A percentile compares a stretch with the other conserved stretches of the same genome.
phyloP scores from a whole-genome alignment of 2,113 vertebrate genomes.

The Tyto alba region DNA sequence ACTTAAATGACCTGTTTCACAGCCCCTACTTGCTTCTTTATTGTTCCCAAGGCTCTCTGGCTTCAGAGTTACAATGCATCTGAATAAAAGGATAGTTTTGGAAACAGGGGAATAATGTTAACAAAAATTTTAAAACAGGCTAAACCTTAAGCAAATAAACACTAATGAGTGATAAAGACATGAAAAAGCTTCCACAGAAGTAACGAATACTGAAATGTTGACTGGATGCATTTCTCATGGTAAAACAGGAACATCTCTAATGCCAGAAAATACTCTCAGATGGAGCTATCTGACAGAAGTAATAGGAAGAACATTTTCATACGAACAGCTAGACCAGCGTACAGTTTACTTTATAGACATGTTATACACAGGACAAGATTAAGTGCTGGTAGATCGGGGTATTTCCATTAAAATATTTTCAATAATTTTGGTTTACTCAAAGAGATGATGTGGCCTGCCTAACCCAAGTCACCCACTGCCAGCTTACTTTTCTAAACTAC shows the following conservation, averaged over 20 bases:
- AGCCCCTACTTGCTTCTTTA: background rate
- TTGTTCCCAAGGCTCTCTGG: background rate
- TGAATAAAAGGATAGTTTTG: background rate
- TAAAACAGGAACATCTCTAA: background rate
- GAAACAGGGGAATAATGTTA: background rate
- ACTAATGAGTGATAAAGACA: background rate
- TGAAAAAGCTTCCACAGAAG: background rate
- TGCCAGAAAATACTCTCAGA: background rate
- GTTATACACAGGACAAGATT: background rate
- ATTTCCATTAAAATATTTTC: background rate
- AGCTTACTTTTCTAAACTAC: background rate
- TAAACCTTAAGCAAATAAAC: background rate
- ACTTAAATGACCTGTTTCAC: background rate
- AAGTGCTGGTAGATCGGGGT: background rate
- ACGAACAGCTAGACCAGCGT: background rate
- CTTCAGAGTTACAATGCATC: background rate
- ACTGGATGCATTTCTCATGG: background rate
- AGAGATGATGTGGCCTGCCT: background rate
- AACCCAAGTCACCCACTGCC: background rate
- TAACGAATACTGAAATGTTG: background rate
- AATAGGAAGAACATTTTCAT: background rate
- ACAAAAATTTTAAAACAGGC: background rate
- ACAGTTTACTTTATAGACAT: background rate
- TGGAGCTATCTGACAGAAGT: background rate
- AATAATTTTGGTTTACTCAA: background rate